Conservation (phyloP, 2,888 invertebrate genomes). For the Agonopterix subpropinquella region DNA sequence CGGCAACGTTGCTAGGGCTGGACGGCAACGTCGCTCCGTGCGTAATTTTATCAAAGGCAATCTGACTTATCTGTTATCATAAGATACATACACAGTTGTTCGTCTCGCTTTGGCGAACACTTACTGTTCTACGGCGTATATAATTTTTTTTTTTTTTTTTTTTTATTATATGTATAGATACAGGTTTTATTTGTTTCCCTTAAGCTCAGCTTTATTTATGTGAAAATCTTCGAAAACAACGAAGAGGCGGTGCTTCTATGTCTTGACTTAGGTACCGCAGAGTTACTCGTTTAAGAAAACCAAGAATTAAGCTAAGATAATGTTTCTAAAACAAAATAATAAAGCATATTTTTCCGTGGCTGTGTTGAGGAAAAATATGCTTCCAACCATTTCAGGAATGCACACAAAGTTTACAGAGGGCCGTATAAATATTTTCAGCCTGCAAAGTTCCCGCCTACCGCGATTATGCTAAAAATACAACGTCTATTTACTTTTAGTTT, state of each 20-base stretch:
- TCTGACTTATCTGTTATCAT: constrained; percentile 47
- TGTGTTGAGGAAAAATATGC: too few species aligned
- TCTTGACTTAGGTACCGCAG: constrained; percentile 1
- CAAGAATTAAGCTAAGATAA: too few species aligned
- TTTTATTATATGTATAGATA: too few species aligned
- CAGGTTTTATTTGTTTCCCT: not conserved
- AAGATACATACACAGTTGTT: constrained; percentile 17
- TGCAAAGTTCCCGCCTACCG: too few species aligned
- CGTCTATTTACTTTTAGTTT: too few species aligned
- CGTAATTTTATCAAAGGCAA: constrained; percentile 61
- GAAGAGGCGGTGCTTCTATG: constrained; percentile 23
- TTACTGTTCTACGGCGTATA: constrained; percentile 1
- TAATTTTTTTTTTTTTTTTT: too few species aligned
- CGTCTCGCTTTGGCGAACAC: constrained; percentile 17
- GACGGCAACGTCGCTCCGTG: constrained; percentile 51
- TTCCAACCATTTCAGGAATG: too few species aligned
- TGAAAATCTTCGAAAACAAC: constrained; percentile 18
- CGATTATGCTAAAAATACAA: too few species aligned
- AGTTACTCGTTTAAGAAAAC: constrained; percentile 10
- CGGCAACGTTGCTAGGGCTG: constrained; percentile 46
- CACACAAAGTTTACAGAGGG: too few species aligned
- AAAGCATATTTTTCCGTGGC: too few species aligned
- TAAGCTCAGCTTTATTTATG: constrained; percentile 14
- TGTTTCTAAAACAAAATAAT: too few species aligned
- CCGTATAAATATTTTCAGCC: too few species aligned